Conservation (phyloP, 2,113 vertebrate genomes). For the Ascaphus truei region DNA sequence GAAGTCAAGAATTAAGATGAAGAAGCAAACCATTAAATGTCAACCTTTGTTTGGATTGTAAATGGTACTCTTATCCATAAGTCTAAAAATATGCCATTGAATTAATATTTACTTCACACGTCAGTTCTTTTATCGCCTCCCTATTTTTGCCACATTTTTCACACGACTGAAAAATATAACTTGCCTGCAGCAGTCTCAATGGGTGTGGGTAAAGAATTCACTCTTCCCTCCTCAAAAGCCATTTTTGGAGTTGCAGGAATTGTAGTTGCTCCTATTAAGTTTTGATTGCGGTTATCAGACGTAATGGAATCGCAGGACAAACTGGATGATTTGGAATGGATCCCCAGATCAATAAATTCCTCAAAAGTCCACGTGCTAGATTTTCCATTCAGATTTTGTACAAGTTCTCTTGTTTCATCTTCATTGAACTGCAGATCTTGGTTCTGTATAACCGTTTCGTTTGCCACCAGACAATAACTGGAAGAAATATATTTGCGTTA, state of each 20-base stretch:
- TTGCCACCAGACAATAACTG: slow-evolving; percentile 56
- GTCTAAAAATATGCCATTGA: too few species aligned
- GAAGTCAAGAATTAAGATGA: too few species aligned
- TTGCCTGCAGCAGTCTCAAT: slow-evolving; percentile 78
- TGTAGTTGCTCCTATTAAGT: slow-evolving; percentile 62
- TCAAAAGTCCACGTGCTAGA: slow-evolving; percentile 70
- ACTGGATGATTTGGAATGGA: slow-evolving; percentile 58
- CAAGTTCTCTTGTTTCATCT: slow-evolving; percentile 52
- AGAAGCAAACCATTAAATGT: too few species aligned
- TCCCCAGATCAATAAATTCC: slow-evolving; percentile 68
- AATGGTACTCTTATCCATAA: too few species aligned
- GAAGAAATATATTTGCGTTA: slow-evolving; percentile 1
- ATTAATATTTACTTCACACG: too few species aligned
- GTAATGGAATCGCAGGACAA: slow-evolving; percentile 45
- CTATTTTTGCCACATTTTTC: too few species aligned
- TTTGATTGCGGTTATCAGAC: slow-evolving; percentile 58
- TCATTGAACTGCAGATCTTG: slow-evolving; percentile 55
- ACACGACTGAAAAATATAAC: too few species aligned
- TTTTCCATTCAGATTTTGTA: slow-evolving; percentile 65
- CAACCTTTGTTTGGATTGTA: too few species aligned
- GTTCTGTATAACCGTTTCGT: slow-evolving; percentile 51
- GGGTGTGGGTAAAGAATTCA: slow-evolving; percentile 66
- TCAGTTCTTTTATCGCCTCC: too few species aligned
- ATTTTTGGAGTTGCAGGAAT: slow-evolving; percentile 58
- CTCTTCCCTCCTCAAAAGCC: slow-evolving; percentile 64